These are phyloP conservation scores for Bugulina stolonifera DNA, from an alignment of 2,888 invertebrate species.

Conservation along the genomic window DNA sequence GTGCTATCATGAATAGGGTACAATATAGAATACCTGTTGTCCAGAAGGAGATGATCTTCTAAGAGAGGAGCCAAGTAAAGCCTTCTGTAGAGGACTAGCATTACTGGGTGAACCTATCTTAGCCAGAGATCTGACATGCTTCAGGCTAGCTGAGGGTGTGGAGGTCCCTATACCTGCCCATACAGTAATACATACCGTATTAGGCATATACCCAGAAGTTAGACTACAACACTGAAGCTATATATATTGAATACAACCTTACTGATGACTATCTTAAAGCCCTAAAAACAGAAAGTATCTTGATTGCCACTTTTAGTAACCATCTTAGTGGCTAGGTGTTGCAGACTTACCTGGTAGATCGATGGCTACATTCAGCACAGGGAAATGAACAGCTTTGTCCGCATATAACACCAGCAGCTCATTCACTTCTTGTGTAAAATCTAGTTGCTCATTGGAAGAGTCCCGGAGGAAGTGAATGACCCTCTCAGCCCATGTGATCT, in stretches of 20 bases:
- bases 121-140: neutral
- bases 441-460: conserved; percentile 40
- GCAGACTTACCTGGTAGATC: neutral
- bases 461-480: conserved; percentile 31
- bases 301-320: no score
- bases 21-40: neutral
- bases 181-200: no score
- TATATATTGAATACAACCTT: no score
- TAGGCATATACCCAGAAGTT: no score
- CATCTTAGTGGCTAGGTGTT: no score
- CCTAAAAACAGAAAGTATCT: no score
- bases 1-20: neutral
- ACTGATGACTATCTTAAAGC: no score
- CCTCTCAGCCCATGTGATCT: conserved; percentile 35
- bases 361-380: neutral
- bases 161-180: no score
- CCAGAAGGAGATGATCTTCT: conserved; percentile 1
- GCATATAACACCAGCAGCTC: conserved; percentile 42
- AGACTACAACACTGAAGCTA: no score
- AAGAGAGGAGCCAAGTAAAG: conserved; percentile 20
- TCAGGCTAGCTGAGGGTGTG: no score
- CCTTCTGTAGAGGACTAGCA: conserved; percentile 10
- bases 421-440: conserved; percentile 38
- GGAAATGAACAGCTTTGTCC: conserved; percentile 44
- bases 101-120: neutral